Percentiles rank a stretch among this genome's conserved stretches.
Conservation (phyloP, 2,797 vertebrate genomes). For the Molossus molossus region DNA sequence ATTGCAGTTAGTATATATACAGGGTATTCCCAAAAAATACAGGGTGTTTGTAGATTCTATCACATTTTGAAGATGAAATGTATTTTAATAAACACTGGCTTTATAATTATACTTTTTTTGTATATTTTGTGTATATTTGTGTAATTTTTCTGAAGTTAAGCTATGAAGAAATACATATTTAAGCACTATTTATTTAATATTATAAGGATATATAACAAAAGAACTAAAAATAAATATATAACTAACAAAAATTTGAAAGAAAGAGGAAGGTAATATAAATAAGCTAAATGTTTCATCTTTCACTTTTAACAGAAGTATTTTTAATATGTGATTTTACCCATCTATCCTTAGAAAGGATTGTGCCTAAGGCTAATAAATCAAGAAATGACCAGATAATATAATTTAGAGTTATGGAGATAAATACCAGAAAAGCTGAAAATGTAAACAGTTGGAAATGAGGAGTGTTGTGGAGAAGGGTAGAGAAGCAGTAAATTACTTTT, state of each 20-base stretch:
- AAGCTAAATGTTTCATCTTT: slow-evolving; percentile 62
- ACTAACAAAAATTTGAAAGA: slow-evolving; percentile 15
- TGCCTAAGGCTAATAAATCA: slow-evolving; percentile 3
- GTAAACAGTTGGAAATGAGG: slow-evolving; percentile 20
- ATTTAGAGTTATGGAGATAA: slow-evolving; percentile 37
- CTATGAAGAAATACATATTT: slow-evolving; percentile 35
- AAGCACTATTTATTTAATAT: slow-evolving; percentile 50
- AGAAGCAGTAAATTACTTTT: background rate
- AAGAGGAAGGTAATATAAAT: slow-evolving; percentile 34
- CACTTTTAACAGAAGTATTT: background rate
- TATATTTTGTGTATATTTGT: background rate
- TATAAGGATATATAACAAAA: slow-evolving; percentile 3
- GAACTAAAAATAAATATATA: slow-evolving; percentile 28
- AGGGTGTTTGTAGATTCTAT: too few species aligned
- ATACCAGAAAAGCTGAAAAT: slow-evolving; percentile 10
- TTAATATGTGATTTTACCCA: background rate
- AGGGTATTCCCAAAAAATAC: too few species aligned
- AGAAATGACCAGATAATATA: slow-evolving; percentile 40
- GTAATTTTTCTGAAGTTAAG: slow-evolving; percentile 32
- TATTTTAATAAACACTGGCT: too few species aligned
- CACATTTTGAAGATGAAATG: too few species aligned
- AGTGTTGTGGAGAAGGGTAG: background rate
- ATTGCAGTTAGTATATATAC: background rate
- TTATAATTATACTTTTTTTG: too few species aligned
- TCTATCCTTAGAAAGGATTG: background rate